Percentiles rank a stretch among this genome's conserved stretches.
Conservation (phyloP, 1,140 invertebrate species). For the Hypsibius dujardini region DNA sequence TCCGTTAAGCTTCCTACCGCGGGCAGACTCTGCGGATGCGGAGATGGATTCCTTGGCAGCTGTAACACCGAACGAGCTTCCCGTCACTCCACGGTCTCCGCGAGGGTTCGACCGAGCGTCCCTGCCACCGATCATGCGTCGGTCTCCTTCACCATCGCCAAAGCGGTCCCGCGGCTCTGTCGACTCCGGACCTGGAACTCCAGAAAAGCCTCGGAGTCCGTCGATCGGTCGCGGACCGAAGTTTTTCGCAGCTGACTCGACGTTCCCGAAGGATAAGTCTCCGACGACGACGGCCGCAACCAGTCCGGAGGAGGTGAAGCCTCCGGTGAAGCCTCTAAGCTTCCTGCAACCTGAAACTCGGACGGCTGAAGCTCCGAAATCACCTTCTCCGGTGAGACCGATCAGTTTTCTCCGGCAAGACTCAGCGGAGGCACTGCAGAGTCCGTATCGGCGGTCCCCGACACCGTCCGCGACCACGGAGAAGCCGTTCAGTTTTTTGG, state of each 20-base stretch:
- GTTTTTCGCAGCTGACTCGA: not conserved
- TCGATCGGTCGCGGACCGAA: not conserved
- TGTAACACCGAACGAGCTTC: not conserved
- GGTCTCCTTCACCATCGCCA: not conserved
- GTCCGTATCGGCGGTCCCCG: no score
- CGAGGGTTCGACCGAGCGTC: not conserved
- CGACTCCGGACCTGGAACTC: not conserved
- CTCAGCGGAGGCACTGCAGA: no score
- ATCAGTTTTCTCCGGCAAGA: not conserved
- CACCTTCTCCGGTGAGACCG: not conserved
- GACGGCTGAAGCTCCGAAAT: not conserved
- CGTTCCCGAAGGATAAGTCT: not conserved
- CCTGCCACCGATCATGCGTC: conserved; percentile 9
- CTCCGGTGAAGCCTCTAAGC: not conserved
- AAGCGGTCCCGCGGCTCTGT: conserved; percentile 15
- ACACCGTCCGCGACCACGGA: no score
- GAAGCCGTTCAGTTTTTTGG: no score
- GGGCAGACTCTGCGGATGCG: not conserved
- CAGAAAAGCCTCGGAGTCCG: conserved; percentile 1
- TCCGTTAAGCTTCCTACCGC: conserved; percentile 2
- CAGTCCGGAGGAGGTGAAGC: not conserved
- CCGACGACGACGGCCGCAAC: no score
- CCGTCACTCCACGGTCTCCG: not conserved
- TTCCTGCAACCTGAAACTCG: conserved; percentile 1
- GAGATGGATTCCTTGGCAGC: not conserved